phyloP scores from a whole-genome alignment of 2,113 vertebrate genomes.

The Coracopsis vasa region DNA sequence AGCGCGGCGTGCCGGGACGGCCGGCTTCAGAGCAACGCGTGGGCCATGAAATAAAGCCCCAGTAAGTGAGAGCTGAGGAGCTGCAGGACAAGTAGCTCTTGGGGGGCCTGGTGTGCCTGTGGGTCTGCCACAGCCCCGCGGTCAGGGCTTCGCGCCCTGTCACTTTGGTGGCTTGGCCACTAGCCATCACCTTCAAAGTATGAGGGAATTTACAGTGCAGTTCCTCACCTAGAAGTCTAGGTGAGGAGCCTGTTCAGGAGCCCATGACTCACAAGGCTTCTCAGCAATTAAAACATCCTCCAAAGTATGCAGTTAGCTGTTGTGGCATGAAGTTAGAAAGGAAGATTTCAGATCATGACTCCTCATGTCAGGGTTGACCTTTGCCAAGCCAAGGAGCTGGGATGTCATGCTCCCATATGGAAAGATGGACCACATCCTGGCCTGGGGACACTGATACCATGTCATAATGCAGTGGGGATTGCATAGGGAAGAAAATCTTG shows the following conservation, averaged over 20 bases:
- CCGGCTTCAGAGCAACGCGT: background rate
- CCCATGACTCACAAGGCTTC: background rate
- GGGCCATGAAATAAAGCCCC: background rate
- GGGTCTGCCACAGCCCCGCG: background rate
- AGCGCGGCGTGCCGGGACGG: background rate
- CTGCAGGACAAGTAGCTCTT: background rate
- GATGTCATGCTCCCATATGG: rapidly evolving
- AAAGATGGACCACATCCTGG: background rate
- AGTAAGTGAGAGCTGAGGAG: background rate
- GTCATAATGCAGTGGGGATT: background rate
- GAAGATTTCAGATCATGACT: background rate
- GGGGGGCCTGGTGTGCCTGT: background rate
- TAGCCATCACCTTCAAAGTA: background rate
- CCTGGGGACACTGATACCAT: background rate
- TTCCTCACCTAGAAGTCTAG: background rate
- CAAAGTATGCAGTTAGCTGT: background rate
- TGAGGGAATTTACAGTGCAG: background rate
- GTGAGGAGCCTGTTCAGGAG: background rate
- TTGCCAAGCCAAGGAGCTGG: background rate
- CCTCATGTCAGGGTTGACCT: background rate
- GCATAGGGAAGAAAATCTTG: background rate
- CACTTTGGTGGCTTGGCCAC: background rate
- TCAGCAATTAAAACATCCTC: background rate
- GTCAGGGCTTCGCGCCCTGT: background rate
- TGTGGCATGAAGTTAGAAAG: background rate